Percentiles rank a stretch among this genome's conserved stretches.
Evolutionary conservation across 2,113 vertebrate species (phyloP).

Genomic region (Psilopogon haemacephalus): DNA sequence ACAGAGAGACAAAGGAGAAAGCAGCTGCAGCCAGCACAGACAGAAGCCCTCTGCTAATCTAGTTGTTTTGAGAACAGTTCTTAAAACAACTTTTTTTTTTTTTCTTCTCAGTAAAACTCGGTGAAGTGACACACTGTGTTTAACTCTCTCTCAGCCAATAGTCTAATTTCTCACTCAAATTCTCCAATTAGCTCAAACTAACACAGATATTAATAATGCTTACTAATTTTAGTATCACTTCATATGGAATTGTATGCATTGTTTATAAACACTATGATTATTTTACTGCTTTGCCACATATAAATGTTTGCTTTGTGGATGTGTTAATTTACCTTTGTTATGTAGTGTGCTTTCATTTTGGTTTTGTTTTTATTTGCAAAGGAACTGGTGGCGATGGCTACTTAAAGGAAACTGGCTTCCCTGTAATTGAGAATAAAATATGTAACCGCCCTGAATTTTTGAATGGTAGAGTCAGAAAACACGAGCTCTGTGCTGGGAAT

Average conservation of each 20-base stretch:
- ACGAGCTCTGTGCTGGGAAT: slow-evolving; percentile 90
- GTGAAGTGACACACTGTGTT: no score
- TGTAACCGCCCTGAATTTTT: slow-evolving; percentile 88
- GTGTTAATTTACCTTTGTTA: not conserved
- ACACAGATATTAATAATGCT: not conserved
- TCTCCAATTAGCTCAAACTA: no score
- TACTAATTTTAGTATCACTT: not conserved
- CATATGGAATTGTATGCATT: not conserved
- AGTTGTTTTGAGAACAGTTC: no score
- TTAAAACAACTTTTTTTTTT: no score
- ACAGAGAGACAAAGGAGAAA: no score
- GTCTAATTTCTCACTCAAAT: no score
- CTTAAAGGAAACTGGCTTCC: slow-evolving; percentile 92
- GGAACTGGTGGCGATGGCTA: slow-evolving; percentile 77
- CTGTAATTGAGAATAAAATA: slow-evolving; percentile 92
- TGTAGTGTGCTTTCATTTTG: not conserved
- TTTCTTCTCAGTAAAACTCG: no score
- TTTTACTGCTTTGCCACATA: not conserved
- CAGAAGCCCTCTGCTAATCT: no score
- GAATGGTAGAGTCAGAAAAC: slow-evolving; percentile 75
- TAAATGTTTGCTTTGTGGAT: not conserved
- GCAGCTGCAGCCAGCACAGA: no score
- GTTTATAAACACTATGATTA: not conserved
- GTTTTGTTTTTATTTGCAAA: slow-evolving; percentile 41
- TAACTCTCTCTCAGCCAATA: no score